A percentile compares a stretch with the other conserved stretches of the same genome.
These are phyloP conservation scores for Athalia rosae DNA, from an alignment of 2,888 invertebrate genomes.

Conservation along the genomic window DNA sequence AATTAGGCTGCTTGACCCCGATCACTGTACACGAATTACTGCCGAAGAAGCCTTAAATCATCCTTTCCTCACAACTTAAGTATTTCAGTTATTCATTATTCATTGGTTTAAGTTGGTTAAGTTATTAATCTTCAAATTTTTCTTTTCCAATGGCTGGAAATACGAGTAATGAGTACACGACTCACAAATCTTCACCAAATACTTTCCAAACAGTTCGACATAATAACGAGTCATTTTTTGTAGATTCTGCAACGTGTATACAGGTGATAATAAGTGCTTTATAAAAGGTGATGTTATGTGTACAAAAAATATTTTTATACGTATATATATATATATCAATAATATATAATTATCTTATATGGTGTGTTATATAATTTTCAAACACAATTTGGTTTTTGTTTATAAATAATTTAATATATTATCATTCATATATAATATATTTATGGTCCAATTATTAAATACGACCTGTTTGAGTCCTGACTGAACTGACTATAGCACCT, in stretches of 20 bases:
- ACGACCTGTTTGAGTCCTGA: too few relatives aligned
- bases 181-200: neutral
- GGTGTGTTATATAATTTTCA: neutral
- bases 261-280: conserved; percentile 20
- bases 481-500: too few relatives aligned
- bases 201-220: conserved; percentile 9
- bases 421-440: neutral
- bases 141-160: neutral
- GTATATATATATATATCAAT: conserved; percentile 3
- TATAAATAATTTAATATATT: conserved; percentile 12
- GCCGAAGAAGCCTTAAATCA: conserved; percentile 86
- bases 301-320: conserved; percentile 28
- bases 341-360: conserved; percentile 23
- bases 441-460: neutral
- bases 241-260: conserved; percentile 3
- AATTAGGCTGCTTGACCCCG: conserved; percentile 83
- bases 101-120: neutral
- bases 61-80: conserved; percentile 78
- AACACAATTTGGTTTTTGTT: neutral
- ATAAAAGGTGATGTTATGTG: conserved; percentile 11
- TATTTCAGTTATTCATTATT: conserved; percentile 31
- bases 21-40: conserved; percentile 83
- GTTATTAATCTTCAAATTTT: neutral
- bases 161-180: neutral
- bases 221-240: conserved; percentile 4